These are phyloP conservation scores for Anser cygnoides DNA, from an alignment of 2,113 vertebrate genomes.

Conservation along the genomic window DNA sequence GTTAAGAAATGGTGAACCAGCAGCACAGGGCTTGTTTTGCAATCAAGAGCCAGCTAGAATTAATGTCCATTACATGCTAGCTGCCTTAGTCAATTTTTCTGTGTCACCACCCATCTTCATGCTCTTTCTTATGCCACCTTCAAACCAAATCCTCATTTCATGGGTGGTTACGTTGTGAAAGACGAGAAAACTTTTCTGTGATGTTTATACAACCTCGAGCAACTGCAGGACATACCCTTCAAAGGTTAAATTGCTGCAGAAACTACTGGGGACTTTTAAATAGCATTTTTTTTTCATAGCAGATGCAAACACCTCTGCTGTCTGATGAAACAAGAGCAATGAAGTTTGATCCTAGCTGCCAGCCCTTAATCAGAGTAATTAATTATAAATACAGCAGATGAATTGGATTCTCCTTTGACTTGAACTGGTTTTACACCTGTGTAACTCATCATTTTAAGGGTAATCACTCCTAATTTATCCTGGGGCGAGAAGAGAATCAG, in stretches of 20 bases:
- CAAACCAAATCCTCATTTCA: constrained; percentile 61
- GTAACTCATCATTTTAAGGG: constrained; percentile 58
- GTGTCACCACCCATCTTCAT: constrained; percentile 12
- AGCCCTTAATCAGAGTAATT: constrained; percentile 60
- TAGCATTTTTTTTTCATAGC: constrained; percentile 61
- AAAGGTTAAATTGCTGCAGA: constrained; percentile 73
- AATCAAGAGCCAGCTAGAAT: not conserved
- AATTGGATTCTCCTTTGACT: constrained; percentile 56
- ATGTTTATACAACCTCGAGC: constrained; percentile 64
- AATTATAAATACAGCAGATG: constrained; percentile 57
- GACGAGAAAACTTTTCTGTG: constrained; percentile 62
- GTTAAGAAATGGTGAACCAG: not conserved
- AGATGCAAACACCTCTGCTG: constrained; percentile 48
- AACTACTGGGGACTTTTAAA: constrained; percentile 66
- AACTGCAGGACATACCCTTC: constrained; percentile 68
- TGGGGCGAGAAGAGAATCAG: constrained; percentile 12
- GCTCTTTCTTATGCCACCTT: constrained; percentile 38
- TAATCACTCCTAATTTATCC: constrained; percentile 56
- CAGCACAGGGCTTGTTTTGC: not conserved
- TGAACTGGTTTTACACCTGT: constrained; percentile 42
- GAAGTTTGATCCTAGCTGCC: constrained; percentile 60
- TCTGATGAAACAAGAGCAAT: constrained; percentile 40
- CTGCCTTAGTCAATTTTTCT: constrained; percentile 22
- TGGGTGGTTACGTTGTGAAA: constrained; percentile 63
- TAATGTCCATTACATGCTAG: not conserved